These are phyloP conservation scores for Pycnomerus fuliginosus DNA, from an alignment of 2,888 invertebrate genomes.

Conservation along the genomic window DNA sequence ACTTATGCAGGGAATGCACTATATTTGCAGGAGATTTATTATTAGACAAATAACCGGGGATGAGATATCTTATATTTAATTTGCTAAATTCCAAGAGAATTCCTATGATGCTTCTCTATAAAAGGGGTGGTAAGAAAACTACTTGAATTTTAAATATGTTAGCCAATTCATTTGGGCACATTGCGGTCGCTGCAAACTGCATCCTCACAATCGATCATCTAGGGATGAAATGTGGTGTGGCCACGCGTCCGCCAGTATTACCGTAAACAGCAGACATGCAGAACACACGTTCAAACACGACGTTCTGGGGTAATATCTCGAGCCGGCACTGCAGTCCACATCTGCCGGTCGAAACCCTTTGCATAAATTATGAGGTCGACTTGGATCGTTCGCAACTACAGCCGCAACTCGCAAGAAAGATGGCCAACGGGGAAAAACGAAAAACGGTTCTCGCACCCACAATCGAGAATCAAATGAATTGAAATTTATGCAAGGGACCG, in stretches of 20 bases:
- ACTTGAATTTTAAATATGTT: too few relatives aligned
- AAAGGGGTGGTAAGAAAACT: too few relatives aligned
- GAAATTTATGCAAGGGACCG: slow-evolving; percentile 36
- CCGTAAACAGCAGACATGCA: slow-evolving; percentile 41
- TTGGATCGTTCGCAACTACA: slow-evolving; percentile 34
- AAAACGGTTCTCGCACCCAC: slow-evolving; percentile 28
- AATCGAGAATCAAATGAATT: slow-evolving; percentile 37
- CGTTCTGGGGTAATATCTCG: slow-evolving; percentile 39
- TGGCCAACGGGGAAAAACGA: slow-evolving; percentile 34
- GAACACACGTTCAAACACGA: slow-evolving; percentile 33
- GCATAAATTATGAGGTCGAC: slow-evolving; percentile 42
- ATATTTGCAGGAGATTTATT: too few relatives aligned
- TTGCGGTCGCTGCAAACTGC: slow-evolving; percentile 17
- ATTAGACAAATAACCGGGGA: too few relatives aligned
- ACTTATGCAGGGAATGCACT: slow-evolving; percentile 5
- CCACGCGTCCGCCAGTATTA: slow-evolving; percentile 37
- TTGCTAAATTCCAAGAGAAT: too few relatives aligned
- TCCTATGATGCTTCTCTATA: too few relatives aligned
- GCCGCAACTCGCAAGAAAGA: slow-evolving; percentile 28
- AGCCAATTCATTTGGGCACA: too few relatives aligned
- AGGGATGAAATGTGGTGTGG: slow-evolving; percentile 31
- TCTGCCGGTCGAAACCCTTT: slow-evolving; percentile 36
- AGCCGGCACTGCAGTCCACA: slow-evolving; percentile 31
- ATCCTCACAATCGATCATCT: slow-evolving; percentile 32
- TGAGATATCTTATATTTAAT: too few relatives aligned